Evolutionary conservation across 2,113 vertebrate species (phyloP).

Genomic region (Apodemus speciosus): DNA sequence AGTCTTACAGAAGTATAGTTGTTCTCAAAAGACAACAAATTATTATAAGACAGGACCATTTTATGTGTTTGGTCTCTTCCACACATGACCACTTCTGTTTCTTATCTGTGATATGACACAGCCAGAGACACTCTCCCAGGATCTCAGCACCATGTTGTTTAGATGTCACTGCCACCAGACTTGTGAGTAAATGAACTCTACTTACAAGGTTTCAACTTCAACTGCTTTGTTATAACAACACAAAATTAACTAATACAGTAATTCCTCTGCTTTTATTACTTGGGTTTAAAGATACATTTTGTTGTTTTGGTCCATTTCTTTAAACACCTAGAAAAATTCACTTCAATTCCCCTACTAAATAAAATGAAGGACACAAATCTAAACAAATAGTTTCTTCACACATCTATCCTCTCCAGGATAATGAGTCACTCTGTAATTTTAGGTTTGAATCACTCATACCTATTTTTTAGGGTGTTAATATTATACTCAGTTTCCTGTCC

Average conservation of each 20-base stretch:
- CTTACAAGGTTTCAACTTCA: background rate
- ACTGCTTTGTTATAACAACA: background rate
- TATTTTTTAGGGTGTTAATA: background rate
- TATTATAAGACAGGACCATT: background rate
- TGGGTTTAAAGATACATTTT: background rate
- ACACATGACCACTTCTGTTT: background rate
- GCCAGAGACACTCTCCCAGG: background rate
- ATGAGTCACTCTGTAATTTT: slow-evolving; percentile 29
- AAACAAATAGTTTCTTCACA: slow-evolving; percentile 26
- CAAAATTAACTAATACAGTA: background rate
- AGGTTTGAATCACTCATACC: slow-evolving; percentile 16
- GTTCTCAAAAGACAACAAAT: background rate
- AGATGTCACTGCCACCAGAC: background rate
- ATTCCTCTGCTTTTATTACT: background rate
- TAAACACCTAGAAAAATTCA: slow-evolving; percentile 24
- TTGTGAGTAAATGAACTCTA: background rate
- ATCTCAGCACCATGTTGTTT: background rate
- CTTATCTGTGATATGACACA: background rate
- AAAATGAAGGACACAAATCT: slow-evolving; percentile 18
- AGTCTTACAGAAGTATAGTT: background rate
- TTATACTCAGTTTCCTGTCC: background rate
- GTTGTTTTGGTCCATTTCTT: background rate
- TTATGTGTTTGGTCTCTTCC: background rate
- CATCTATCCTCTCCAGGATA: background rate
- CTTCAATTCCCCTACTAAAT: background rate